Evolutionary conservation across 2,113 vertebrate genomes (phyloP).

Genomic region (Montifringilla adamsi): DNA sequence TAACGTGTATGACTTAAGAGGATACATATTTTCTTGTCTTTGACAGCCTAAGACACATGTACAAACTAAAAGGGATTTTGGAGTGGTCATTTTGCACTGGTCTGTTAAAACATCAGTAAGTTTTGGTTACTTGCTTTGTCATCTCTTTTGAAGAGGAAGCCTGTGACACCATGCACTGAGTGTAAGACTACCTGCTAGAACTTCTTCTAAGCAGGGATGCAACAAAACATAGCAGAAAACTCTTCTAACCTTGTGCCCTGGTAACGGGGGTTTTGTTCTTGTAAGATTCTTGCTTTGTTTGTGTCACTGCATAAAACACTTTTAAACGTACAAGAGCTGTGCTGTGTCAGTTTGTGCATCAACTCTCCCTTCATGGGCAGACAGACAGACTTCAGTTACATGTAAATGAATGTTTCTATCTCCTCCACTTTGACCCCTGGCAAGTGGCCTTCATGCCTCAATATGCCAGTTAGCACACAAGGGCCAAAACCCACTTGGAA

Average conservation of each 20-base stretch:
- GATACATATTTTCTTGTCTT: neutral
- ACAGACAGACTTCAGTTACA: neutral
- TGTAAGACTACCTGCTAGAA: neutral
- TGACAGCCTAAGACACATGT: neutral
- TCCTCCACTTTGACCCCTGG: neutral
- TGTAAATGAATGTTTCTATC: neutral
- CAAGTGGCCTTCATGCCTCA: neutral
- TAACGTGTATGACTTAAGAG: neutral
- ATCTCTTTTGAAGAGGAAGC: neutral
- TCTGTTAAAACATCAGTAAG: neutral
- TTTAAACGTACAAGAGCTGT: neutral
- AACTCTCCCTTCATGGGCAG: neutral
- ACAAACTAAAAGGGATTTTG: neutral
- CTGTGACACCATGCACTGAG: neutral
- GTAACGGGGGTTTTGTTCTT: neutral
- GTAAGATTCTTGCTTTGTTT: neutral
- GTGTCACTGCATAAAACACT: neutral
- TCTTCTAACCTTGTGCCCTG: neutral
- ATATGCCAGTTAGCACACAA: neutral
- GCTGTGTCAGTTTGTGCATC: neutral
- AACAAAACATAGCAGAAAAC: neutral
- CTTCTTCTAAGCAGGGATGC: neutral
- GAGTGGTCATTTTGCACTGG: neutral
- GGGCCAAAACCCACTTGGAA: neutral
- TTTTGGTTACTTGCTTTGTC: neutral